Evolutionary conservation across 1,140 invertebrate genomes (phyloP).

Genomic region (Atta texana): DNA sequence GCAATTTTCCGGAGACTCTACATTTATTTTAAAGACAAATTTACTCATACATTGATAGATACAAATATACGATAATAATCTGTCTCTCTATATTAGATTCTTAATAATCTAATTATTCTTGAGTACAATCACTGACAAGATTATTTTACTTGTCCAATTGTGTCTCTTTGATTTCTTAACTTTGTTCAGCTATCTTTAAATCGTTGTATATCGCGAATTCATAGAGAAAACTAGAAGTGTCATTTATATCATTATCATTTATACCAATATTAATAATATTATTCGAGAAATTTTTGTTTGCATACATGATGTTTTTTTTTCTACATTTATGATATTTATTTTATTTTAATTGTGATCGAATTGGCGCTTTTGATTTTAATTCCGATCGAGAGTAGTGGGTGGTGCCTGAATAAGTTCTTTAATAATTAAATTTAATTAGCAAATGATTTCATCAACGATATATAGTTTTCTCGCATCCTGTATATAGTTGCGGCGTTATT

Average conservation of each 20-base stretch:
- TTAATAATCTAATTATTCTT: slow-evolving; percentile 2
- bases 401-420: background rate
- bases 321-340: background rate
- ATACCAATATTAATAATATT: background rate
- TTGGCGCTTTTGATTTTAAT: background rate
- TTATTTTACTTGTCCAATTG: slow-evolving; percentile 20
- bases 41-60: background rate
- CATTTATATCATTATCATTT: background rate
- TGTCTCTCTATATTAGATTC: slow-evolving; percentile 4
- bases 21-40: background rate
- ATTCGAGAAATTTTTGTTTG: background rate
- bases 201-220: background rate
- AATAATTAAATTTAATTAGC: background rate
- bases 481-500: background rate
- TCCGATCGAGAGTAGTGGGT: background rate
- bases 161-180: slow-evolving; percentile 1
- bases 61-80: background rate
- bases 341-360: background rate
- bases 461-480: background rate
- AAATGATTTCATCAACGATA: background rate
- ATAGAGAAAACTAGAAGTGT: background rate
- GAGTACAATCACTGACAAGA: background rate
- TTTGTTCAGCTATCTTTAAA: slow-evolving; percentile 3
- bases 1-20: background rate
- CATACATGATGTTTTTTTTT: too few relatives aligned